A percentile compares a stretch with the other conserved stretches of the same genome.
phyloP scores from a whole-genome alignment of 2,113 vertebrate species.

The Sturnira hondurensis region DNA sequence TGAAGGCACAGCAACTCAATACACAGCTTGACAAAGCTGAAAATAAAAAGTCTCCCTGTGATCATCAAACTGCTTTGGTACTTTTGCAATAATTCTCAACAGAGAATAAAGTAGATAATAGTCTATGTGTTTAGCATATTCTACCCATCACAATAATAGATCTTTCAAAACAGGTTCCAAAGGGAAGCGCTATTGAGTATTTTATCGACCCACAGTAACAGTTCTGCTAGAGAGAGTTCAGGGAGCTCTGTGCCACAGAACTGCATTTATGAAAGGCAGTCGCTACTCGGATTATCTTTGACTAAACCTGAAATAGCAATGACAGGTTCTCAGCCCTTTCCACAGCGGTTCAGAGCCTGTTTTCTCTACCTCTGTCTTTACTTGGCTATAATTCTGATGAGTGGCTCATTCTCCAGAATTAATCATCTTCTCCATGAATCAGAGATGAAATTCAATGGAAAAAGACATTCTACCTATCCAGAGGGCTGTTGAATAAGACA shows the following conservation, averaged over 20 bases:
- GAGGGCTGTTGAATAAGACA: not conserved
- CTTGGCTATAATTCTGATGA: not conserved
- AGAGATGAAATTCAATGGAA: not conserved
- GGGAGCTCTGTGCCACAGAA: not conserved
- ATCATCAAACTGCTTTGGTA: constrained; percentile 38
- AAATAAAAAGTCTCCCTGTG: constrained; percentile 48
- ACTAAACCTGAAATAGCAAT: not conserved
- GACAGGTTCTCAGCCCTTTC: not conserved
- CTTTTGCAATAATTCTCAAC: constrained; percentile 29
- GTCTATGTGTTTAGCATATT: constrained; percentile 2
- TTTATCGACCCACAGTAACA: constrained; percentile 7
- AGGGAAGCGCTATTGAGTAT: not conserved
- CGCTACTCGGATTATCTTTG: not conserved
- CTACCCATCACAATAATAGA: constrained; percentile 24
- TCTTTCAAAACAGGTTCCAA: constrained; percentile 3
- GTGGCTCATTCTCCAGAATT: not conserved
- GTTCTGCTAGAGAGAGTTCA: constrained; percentile 13
- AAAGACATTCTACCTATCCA: not conserved
- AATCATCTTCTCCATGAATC: not conserved
- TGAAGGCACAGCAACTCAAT: constrained; percentile 46
- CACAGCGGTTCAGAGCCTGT: not conserved
- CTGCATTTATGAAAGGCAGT: not conserved
- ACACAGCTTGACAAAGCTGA: constrained; percentile 45
- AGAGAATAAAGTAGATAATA: constrained; percentile 36
- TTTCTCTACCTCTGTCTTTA: not conserved